Base-by-base conservation (phyloP, 2,797 vertebrate species). In the Sebastes trivittatus region DNA sequence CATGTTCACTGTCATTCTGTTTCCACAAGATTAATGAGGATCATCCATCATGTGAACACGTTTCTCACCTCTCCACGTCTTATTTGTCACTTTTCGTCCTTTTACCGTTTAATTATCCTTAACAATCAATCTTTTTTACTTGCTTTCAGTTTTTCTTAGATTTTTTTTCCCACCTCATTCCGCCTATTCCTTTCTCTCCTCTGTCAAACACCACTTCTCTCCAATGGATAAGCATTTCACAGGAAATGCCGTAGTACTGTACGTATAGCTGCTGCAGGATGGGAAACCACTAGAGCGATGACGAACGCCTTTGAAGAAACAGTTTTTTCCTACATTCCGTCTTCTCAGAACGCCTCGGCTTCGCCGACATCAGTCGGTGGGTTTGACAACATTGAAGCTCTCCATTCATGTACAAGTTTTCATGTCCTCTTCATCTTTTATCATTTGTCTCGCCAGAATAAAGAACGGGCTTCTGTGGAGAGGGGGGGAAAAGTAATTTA, bases 281-380 rank as follows among this genome's bases (percentile, higher is more conserved):
- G 70, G 62, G 29, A 78, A 88, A 66, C 64, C 75, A 29, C 77
- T 10, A 30, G 65, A 75, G 77, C 7, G 2, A 62, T 63, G 62
- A 77, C 5, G 9, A 58, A 46, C 34, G 60, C n/a, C 62, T 93
- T 82, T 88, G 79, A 83, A 84, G 75, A 88, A 75, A 38, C 68
- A 13, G 3, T 60, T 64, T 49, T 29, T 6, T 63, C 36, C 29
- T 38, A 38, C 36, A 38, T 56, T 60, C 72, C 64, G 63, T 25
- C 32, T 52, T 78, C 64, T 79, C 59, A 56, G 22, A 56, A 11
- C 1, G 22, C 22, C 54, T 13, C 22, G 52, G 13, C 34, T 13
- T 34, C 56, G 3, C 38, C 55, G 59, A 27, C 73, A 63, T 86
- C 61, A 87, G 52, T 82, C 4, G 11, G 4, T 38, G 23, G 34